Conservation (phyloP, 2,888 invertebrate species). For the Rugalucina vietnamica region DNA sequence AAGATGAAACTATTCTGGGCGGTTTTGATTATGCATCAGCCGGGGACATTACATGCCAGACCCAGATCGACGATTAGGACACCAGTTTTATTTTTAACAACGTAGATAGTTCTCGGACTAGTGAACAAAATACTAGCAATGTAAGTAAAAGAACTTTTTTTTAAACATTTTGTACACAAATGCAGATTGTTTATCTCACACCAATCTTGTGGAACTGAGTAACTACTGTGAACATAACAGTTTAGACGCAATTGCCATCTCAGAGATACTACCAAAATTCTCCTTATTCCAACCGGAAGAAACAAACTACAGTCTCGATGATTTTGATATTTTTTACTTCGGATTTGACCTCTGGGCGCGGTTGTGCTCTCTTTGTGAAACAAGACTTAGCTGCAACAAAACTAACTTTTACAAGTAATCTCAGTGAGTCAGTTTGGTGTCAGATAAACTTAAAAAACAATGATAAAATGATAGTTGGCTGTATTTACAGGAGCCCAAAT, state of each 20-base stretch:
- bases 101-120: too few species aligned
- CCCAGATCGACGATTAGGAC: neutral
- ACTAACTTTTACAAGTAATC: neutral
- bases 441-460: neutral
- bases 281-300: neutral
- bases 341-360: neutral
- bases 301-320: neutral
- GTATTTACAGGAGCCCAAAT: neutral
- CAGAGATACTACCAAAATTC: neutral
- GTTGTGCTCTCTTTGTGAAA: neutral
- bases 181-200: too few species aligned
- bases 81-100: neutral
- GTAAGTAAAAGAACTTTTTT: neutral
- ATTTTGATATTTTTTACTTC: neutral
- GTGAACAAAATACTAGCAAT: neutral
- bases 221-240: neutral
- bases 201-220: neutral
- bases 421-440: neutral
- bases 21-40: neutral
- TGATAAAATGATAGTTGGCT: neutral
- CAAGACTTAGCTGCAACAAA: neutral
- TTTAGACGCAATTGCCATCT: neutral
- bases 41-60: too few species aligned
- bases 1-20: neutral
- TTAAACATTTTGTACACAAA: neutral